phyloP scores from a whole-genome alignment of 2,888 invertebrate genomes.

The Caenorhabditis becei region DNA sequence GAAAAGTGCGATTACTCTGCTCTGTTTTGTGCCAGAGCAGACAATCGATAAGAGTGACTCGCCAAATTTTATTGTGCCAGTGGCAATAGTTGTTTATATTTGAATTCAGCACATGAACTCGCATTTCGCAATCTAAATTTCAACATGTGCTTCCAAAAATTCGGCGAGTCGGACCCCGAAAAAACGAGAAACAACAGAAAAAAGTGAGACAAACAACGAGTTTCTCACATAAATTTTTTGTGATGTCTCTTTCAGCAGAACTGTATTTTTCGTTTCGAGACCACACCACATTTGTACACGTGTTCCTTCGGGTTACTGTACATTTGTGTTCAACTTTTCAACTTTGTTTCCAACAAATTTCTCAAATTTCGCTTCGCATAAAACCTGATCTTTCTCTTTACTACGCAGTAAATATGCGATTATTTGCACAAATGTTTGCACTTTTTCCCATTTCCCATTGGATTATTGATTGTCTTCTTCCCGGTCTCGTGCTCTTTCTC shows the following conservation, averaged over 20 bases:
- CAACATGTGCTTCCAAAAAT: neutral
- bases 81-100: neutral
- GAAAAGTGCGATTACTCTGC: neutral
- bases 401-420: constrained; percentile 21
- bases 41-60: constrained; percentile 14
- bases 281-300: neutral
- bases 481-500: neutral
- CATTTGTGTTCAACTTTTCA: neutral
- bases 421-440: constrained; percentile 48
- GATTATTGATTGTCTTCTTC: constrained; percentile 9
- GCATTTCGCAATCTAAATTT: constrained; percentile 2
- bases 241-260: constrained; percentile 6
- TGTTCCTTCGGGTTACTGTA: constrained; percentile 4
- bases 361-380: neutral
- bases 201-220: no score
- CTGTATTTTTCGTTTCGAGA: constrained; percentile 12
- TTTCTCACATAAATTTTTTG: no score
- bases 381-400: constrained; percentile 1
- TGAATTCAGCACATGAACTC: neutral
- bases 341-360: neutral
- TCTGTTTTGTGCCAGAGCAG: neutral
- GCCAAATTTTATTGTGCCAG: neutral
- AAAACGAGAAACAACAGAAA: no score
- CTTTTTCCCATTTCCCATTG: neutral
- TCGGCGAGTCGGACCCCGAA: no score